phyloP scores from a whole-genome alignment of 1,140 invertebrate species.

The Glossosoma conforme region DNA sequence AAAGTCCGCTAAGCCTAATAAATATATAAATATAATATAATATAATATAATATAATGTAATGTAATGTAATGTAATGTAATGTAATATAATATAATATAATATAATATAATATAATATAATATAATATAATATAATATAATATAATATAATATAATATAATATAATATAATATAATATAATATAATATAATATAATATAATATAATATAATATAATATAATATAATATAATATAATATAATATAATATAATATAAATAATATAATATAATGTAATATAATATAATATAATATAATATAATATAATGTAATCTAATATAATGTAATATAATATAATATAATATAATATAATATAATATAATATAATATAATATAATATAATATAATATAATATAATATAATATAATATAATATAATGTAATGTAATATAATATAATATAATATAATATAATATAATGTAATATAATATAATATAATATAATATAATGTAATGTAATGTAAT shows the following conservation, averaged over 20 bases:
- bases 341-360: constrained; percentile 5
- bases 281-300: constrained; percentile 5
- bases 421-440: constrained; percentile 1
- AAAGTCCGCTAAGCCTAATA: no score
- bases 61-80: no score
- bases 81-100: no score
- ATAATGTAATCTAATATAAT: constrained; percentile 2
- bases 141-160: no score
- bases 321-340: constrained; percentile 4
- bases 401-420: not conserved
- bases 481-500: not conserved
- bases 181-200: constrained; percentile 5
- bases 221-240: constrained; percentile 5
- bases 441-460: constrained; percentile 1
- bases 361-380: constrained; percentile 4
- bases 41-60: no score
- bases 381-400: constrained; percentile 1
- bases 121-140: no score
- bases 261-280: constrained; percentile 4
- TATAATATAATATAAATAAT: constrained; percentile 5
- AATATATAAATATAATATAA: no score
- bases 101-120: no score
- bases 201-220: constrained; percentile 5
- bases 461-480: constrained; percentile 1
- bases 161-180: constrained; percentile 5